phyloP scores from a whole-genome alignment of 1,140 invertebrate genomes.

The Lepeophtheirus salmonis region DNA sequence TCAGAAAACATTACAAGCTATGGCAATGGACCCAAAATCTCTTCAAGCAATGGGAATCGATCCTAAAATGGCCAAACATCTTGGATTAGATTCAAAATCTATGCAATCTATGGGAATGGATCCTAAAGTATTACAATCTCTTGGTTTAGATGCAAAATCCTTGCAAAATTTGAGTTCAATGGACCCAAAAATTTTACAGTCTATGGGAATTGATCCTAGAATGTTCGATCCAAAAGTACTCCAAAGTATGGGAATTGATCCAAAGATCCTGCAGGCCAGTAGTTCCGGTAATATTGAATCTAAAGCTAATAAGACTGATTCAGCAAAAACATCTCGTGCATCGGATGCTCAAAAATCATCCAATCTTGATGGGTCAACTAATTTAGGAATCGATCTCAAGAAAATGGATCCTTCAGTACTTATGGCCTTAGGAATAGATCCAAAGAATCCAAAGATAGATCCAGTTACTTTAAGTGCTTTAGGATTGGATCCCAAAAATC shows the following conservation, averaged over 20 bases:
- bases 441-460: conserved; percentile 19
- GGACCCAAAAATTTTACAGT: conserved; percentile 19
- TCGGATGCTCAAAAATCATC: not conserved
- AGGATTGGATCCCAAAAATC: conserved; percentile 20
- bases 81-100: conserved; percentile 13
- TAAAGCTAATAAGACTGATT: no score
- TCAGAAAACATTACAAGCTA: conserved; percentile 6
- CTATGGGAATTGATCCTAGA: conserved; percentile 13
- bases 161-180: conserved; percentile 13
- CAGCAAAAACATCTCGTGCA: not conserved
- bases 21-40: conserved; percentile 18
- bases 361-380: not conserved
- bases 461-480: conserved; percentile 18
- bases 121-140: conserved; percentile 10
- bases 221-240: conserved; percentile 3
- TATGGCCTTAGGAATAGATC: conserved; percentile 11
- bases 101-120: conserved; percentile 11
- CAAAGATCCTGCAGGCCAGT: conserved; percentile 10
- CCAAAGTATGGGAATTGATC: conserved; percentile 11
- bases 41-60: conserved; percentile 18
- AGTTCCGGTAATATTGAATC: not conserved
- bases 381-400: conserved; percentile 10
- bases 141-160: conserved; percentile 17
- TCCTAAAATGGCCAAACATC: not conserved
- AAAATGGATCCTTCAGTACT: conserved; percentile 14